These are phyloP conservation scores for Procavia capensis DNA, from an alignment of 2,113 vertebrate genomes.

Conservation along the genomic window DNA sequence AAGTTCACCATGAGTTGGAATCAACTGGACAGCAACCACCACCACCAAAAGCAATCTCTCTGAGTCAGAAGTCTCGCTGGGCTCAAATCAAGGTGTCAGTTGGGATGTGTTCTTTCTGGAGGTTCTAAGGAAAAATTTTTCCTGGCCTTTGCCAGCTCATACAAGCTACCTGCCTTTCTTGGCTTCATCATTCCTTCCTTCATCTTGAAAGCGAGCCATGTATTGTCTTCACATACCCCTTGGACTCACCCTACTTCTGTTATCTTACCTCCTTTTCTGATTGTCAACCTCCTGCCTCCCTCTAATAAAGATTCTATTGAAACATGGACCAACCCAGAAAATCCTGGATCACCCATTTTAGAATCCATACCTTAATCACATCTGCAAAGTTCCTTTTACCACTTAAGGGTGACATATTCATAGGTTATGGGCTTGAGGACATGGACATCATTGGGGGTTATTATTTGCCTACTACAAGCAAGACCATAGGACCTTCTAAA, in stretches of 20 bases:
- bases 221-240: not conserved
- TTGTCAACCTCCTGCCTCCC: not conserved
- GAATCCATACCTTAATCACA: not conserved
- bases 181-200: not conserved
- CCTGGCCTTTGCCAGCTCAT: not conserved
- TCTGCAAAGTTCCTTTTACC: not conserved
- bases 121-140: not conserved
- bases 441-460: no score
- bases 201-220: not conserved
- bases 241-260: not conserved
- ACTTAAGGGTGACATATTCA: no score
- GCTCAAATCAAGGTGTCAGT: not conserved
- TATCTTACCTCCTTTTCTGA: not conserved
- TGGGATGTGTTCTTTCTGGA: not conserved
- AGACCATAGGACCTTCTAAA: not conserved
- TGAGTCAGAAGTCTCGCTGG: not conserved
- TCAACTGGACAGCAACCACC: not conserved
- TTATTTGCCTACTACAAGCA: not conserved
- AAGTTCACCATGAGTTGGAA: not conserved
- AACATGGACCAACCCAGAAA: not conserved
- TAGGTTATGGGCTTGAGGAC: not conserved
- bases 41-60: not conserved
- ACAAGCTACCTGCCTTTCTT: not conserved
- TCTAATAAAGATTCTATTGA: not conserved
- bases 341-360: not conserved